phyloP scores from a whole-genome alignment of 2,797 vertebrate species.

The Leontopithecus rosalia region DNA sequence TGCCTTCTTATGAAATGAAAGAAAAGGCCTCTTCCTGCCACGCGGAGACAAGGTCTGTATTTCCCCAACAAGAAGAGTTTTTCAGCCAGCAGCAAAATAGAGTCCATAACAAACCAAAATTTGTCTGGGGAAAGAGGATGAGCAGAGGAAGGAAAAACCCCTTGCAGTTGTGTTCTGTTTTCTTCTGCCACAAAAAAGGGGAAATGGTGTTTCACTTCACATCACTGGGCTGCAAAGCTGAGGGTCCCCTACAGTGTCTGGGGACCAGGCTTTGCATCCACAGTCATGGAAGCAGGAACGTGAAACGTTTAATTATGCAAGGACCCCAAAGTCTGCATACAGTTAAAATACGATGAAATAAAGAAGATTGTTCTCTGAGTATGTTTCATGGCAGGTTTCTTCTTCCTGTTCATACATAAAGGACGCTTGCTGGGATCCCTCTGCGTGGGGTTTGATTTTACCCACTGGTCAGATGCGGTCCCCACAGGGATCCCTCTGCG shows the following conservation, averaged over 20 bases:
- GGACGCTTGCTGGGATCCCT: background rate
- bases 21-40: background rate
- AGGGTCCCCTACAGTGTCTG: fast-evolving
- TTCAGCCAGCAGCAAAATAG: background rate
- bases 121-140: background rate
- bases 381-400: background rate
- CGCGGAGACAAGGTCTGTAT: fast-evolving
- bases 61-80: background rate
- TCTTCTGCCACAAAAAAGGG: background rate
- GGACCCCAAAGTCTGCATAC: background rate
- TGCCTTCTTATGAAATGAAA: background rate
- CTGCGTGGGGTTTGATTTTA: background rate
- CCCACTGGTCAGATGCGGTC: background rate
- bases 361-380: background rate
- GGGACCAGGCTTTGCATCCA: fast-evolving
- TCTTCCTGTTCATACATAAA: background rate
- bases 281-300: background rate
- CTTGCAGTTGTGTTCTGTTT: background rate
- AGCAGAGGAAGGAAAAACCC: background rate
- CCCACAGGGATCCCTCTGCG: background rate
- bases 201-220: background rate
- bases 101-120: background rate
- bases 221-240: background rate
- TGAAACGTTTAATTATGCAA: background rate
- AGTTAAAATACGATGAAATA: background rate